Percentiles rank a stretch among this genome's conserved stretches.
Evolutionary conservation across 2,888 invertebrate genomes (phyloP).

Genomic region (Caenorhabditis sp.): DNA sequence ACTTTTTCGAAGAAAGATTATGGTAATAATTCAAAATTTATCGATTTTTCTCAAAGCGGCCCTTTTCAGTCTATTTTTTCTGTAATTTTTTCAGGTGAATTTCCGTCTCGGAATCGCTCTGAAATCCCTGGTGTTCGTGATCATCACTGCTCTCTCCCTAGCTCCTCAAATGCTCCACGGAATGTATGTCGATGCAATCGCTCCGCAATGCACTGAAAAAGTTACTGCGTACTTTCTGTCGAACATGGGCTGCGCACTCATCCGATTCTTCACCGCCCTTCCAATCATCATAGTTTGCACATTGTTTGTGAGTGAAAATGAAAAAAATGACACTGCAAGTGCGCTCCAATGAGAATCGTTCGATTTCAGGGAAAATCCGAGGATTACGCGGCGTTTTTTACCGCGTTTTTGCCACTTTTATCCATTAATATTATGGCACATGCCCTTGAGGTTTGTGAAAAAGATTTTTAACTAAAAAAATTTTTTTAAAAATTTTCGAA

Average conservation of each 20-base stretch:
- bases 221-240: slow-evolving; percentile 30
- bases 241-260: slow-evolving; percentile 42
- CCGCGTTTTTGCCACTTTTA: slow-evolving; percentile 30
- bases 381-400: slow-evolving; percentile 30
- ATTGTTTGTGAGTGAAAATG: slow-evolving; percentile 37
- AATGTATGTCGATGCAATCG: slow-evolving; percentile 26
- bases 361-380: slow-evolving; percentile 23
- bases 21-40: not conserved
- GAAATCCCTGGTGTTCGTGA: slow-evolving; percentile 26
- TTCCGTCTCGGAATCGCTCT: slow-evolving; percentile 29
- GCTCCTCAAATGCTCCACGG: slow-evolving; percentile 17
- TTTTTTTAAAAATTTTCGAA: slow-evolving; percentile 11
- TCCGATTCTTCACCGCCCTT: slow-evolving; percentile 33
- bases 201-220: slow-evolving; percentile 25
- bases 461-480: too few relatives aligned
- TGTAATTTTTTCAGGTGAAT: slow-evolving; percentile 34
- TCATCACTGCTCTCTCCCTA: slow-evolving; percentile 7
- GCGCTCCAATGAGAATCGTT: not conserved
- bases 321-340: too few relatives aligned
- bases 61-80: too few relatives aligned
- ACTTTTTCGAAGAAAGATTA: too few relatives aligned
- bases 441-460: slow-evolving; percentile 25
- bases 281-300: slow-evolving; percentile 35
- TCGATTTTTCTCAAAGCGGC: not conserved
- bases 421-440: slow-evolving; percentile 39